Evolutionary conservation across 2,888 invertebrate genomes (phyloP).

Genomic region (Magallana nippona): DNA sequence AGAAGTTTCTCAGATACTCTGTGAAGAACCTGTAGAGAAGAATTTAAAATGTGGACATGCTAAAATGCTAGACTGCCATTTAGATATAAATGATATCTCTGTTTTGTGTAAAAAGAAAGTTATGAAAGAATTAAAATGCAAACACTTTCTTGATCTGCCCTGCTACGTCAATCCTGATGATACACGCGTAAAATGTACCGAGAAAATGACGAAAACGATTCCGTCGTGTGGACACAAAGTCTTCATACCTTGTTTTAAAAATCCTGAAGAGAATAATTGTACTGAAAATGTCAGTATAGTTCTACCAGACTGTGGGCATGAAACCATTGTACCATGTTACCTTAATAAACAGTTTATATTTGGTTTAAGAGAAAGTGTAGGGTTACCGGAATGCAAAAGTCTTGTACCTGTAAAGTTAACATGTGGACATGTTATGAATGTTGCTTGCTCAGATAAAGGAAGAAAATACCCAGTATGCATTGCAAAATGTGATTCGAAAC

Average conservation of each 20-base stretch:
- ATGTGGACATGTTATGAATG: constrained; percentile 18
- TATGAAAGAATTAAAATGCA: neutral
- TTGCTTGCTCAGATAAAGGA: constrained; percentile 4
- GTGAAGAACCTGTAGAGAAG: neutral
- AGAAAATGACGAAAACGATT: neutral
- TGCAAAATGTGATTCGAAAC: constrained; percentile 17
- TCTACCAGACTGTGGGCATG: constrained; percentile 17
- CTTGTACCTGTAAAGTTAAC: neutral
- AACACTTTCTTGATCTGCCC: constrained; percentile 2
- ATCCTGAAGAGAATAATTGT: neutral
- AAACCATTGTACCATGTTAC: neutral
- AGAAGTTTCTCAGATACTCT: neutral
- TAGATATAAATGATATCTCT: neutral
- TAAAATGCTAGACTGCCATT: neutral
- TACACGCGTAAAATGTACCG: neutral
- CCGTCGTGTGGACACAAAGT: constrained; percentile 7
- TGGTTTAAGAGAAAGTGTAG: neutral
- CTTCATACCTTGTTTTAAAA: neutral
- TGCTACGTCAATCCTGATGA: neutral
- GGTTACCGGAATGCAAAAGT: neutral
- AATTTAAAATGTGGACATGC: constrained; percentile 28
- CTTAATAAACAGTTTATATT: neutral
- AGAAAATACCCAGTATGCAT: neutral
- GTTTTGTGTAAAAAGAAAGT: neutral
- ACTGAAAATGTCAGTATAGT: neutral